Evolutionary conservation across 2,113 vertebrate genomes (phyloP).

Genomic region (Gopherus evgoodei): DNA sequence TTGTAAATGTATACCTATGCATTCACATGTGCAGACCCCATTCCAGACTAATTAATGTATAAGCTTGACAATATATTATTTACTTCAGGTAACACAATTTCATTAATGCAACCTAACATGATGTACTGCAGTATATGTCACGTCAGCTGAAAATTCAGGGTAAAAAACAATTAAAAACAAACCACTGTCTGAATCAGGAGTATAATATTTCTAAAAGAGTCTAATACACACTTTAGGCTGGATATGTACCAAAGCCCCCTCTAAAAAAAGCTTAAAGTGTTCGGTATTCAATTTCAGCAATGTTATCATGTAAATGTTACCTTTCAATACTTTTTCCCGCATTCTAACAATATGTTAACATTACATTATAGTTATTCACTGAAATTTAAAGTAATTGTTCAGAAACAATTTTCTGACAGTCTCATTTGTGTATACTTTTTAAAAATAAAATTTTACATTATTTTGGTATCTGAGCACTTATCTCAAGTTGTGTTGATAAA

Average conservation of each 20-base stretch:
- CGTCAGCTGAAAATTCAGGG: not conserved
- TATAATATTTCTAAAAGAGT: not conserved
- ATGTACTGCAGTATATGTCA: not conserved
- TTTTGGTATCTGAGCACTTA: not conserved
- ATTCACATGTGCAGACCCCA: not conserved
- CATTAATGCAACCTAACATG: conserved; percentile 37
- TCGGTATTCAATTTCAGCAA: not conserved
- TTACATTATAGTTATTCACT: not conserved
- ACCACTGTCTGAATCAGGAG: not conserved
- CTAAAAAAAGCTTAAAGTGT: not conserved
- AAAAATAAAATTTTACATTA: not conserved
- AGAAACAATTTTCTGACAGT: not conserved
- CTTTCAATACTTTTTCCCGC: not conserved
- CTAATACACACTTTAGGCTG: not conserved
- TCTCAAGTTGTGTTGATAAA: not conserved
- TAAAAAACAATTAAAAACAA: not conserved
- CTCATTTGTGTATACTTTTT: not conserved
- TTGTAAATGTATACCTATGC: not conserved
- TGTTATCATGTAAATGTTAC: not conserved
- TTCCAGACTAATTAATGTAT: conserved; percentile 53
- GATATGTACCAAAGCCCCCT: not conserved
- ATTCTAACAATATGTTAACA: not conserved
- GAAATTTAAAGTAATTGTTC: not conserved
- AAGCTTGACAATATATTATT: conserved; percentile 39
- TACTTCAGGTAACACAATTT: conserved; percentile 18